Evolutionary conservation across 1,140 invertebrate genomes (phyloP), one percentile per base, ranked within the genome.

Genomic region (Megalonaias nervosa): DNA sequence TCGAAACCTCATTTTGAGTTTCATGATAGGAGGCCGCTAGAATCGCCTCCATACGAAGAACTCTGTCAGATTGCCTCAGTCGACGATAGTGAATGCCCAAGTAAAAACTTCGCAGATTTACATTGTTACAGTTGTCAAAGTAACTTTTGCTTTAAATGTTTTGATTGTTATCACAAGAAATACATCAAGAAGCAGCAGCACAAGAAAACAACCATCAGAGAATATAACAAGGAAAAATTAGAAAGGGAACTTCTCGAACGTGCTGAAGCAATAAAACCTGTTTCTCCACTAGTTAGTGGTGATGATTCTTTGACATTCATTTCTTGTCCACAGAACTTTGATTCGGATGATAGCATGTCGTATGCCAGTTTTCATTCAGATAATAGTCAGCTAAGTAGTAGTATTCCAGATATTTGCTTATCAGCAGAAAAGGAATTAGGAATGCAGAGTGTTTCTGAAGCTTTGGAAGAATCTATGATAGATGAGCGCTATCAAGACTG

Each of bases 31-130:
- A 71, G 79, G 69, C 57, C 67, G n/a, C 77, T 91, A 57, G 81
- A 83, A 23, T 75, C 74, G 17, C 84, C 85, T 59, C 78, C 82
- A 31, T 62, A 62, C 17, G 87, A 87, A 64, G 74, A 81, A 67
- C 74, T 91, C 4, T 91, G 90, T 80, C 85, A 91, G 57, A 80
- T 84, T n/a, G 70, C 77, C 59, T 68, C 19, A 19, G 72, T 79
- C 15, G 67, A 75, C 60, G 77, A 77, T 67, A 62, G 81, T 31
- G 70, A 74, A n/a, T 91, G 90, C 77, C 69, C 79, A 61, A 80
- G 86, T 23, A 77, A 81, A 71, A 91, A 91, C 74, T 91, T 86
- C 81, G 88, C 89, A 19, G 91, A 91, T 78, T 70, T 91, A 26
- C 77, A 82, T 64, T 91, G 90, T 81, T 81, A 86, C 61, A 80